Percentiles rank a stretch among this genome's conserved stretches.
These are phyloP conservation scores for Tursiops truncatus DNA, from an alignment of 2,113 vertebrate genomes.

Conservation along the genomic window DNA sequence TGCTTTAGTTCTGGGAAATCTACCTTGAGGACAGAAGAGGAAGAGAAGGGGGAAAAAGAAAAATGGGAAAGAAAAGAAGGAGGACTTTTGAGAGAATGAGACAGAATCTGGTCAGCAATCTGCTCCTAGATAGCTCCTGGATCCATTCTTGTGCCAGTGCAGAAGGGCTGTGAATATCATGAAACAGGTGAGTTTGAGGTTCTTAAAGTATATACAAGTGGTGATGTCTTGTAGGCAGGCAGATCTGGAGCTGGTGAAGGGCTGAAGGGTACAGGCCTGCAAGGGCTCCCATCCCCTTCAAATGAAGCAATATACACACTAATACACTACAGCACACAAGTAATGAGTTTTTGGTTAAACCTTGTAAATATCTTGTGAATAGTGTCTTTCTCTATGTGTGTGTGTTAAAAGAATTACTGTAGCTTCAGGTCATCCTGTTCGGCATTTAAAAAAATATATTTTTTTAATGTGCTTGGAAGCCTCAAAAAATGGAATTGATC, in stretches of 20 bases:
- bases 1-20: neutral
- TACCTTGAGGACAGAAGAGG: neutral
- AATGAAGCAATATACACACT: neutral
- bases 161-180: neutral
- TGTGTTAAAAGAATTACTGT: neutral
- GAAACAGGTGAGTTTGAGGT: neutral
- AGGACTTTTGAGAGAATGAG: neutral
- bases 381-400: neutral
- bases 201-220: neutral
- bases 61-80: neutral
- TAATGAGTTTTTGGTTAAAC: neutral
- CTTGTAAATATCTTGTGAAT: neutral
- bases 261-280: neutral
- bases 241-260: neutral
- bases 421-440: neutral
- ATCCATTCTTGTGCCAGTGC: neutral
- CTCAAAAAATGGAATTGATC: neutral
- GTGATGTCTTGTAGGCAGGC: neutral
- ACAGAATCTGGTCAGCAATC: neutral
- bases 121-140: neutral
- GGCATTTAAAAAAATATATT: neutral
- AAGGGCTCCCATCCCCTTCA: neutral
- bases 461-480: neutral
- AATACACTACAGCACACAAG: neutral
- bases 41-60: neutral